phyloP scores from a whole-genome alignment of 1,140 invertebrate genomes.

The Amyelois transitella region DNA sequence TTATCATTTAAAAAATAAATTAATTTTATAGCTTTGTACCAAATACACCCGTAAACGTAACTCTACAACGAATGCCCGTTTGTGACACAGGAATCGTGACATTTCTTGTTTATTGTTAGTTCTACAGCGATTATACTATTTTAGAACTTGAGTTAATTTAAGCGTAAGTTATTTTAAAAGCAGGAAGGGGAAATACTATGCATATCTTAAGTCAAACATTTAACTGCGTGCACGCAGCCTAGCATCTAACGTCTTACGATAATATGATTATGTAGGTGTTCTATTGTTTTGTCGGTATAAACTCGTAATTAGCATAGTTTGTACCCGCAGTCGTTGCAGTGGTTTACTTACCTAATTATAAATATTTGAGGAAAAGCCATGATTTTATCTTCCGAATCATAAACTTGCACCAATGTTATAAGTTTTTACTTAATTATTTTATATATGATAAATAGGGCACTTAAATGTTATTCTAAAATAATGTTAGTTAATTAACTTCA shows the following conservation, averaged over 20 bases:
- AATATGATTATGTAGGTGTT: not conserved
- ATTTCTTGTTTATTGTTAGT: conserved; percentile 57
- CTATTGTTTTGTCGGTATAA: conserved; percentile 1
- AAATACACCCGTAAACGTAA: not conserved
- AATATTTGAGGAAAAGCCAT: not conserved
- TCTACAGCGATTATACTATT: conserved; percentile 57
- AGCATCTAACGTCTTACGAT: not conserved
- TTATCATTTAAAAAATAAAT: conserved; percentile 9
- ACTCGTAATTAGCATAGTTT: not conserved
- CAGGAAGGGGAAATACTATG: conserved; percentile 57
- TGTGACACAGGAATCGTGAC: conserved; percentile 38
- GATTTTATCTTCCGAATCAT: not conserved
- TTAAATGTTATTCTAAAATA: not conserved
- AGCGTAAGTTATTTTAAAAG: conserved; percentile 59
- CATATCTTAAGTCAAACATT: conserved; percentile 42
- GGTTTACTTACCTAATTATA: not conserved
- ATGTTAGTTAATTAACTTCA: not conserved
- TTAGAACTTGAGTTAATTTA: conserved; percentile 53
- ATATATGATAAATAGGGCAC: not conserved
- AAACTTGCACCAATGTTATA: not conserved
- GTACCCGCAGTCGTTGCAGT: not conserved
- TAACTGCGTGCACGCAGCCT: conserved; percentile 21
- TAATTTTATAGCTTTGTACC: conserved; percentile 3
- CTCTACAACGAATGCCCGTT: not conserved
- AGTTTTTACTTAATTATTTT: not conserved